Percentiles rank a stretch among this genome's conserved stretches.
phyloP scores from a whole-genome alignment of 2,888 invertebrate genomes.

The Cataglyphis cursor region DNA sequence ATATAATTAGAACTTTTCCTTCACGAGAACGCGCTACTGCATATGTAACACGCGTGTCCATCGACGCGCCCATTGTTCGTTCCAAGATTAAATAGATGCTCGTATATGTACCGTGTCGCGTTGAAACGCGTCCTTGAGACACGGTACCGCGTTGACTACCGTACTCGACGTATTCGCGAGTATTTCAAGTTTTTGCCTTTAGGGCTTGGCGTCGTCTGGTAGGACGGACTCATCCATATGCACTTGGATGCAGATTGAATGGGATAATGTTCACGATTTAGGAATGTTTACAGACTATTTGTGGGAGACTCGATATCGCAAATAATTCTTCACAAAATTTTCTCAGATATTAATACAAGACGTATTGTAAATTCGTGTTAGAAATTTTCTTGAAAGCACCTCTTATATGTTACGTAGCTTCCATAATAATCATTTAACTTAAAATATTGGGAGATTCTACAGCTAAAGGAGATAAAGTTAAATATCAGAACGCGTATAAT shows the following conservation, averaged over 20 bases:
- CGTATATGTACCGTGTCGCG: conserved; percentile 59
- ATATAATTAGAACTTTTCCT: neutral
- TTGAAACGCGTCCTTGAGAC: conserved; percentile 71
- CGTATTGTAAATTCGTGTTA: neutral
- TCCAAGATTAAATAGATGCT: conserved; percentile 36
- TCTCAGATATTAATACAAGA: conserved; percentile 2
- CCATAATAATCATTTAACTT: neutral
- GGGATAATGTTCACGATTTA: conserved; percentile 3
- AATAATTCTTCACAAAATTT: neutral
- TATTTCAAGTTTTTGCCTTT: conserved; percentile 29
- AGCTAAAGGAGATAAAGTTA: neutral
- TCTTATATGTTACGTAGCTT: neutral
- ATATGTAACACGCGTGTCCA: conserved; percentile 14
- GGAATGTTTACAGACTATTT: neutral
- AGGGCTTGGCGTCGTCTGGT: conserved; percentile 2
- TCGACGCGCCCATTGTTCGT: conserved; percentile 7
- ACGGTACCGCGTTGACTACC: conserved; percentile 41
- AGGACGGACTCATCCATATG: conserved; percentile 20
- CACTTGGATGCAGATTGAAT: neutral
- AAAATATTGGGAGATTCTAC: neutral
- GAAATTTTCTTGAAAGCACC: neutral
- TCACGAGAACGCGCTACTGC: neutral
- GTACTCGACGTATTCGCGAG: conserved; percentile 7
- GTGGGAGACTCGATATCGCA: neutral
- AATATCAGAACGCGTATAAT: neutral